Evolutionary conservation across 2,888 invertebrate species (phyloP), one percentile per base, ranked within the genome.

Genomic region (Alcis repandata): DNA sequence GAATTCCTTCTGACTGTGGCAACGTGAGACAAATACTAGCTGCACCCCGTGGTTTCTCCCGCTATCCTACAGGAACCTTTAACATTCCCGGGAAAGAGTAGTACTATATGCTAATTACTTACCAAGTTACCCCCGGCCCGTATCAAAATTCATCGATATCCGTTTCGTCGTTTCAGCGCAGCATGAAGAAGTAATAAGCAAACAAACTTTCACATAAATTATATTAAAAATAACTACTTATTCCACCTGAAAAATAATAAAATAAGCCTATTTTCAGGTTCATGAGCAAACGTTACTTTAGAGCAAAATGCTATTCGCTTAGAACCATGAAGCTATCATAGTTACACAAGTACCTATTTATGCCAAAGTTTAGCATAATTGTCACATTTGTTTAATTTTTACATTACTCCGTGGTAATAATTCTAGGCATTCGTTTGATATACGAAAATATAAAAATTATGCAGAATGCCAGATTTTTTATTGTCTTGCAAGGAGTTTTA

Each of bases 341-440:
- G 38, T 52, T 59, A 57, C 32, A 60, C 60, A 68, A 58, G 36
- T 52, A 68, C 49, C 63, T n/a, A n/a, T 68, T 67, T 59, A 62
- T 59, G 51, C n/a, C 9, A 19, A 59, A 36, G 53, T 49, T 70
- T 66, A 54, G 46, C 68, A 70, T 70, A 68, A 68, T 66, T 66
- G 61, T 52, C 15, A 41, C 60, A 48, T 70, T 70, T 68, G 71
- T 72, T 68, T 73, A 73, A 70, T 69, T 72, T 70, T 49, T 60
- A 63, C 64, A 66, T 66, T 53, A 60, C 32, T 48, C 38, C 53
- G 36, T 43, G 19, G 60, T 52, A 52, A 51, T 45, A 45, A 57
- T 46, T 56, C 48, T 59, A 59, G 54, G 40, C 48, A 63, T 69
- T 52, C 48, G 49, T 63, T 57, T 69, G 56, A 63, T 67, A 63